These are phyloP conservation scores for Heliocidaris erythrogramma DNA, from an alignment of 35 echinoderm and acorn worm species.

Conservation along the genomic window DNA sequence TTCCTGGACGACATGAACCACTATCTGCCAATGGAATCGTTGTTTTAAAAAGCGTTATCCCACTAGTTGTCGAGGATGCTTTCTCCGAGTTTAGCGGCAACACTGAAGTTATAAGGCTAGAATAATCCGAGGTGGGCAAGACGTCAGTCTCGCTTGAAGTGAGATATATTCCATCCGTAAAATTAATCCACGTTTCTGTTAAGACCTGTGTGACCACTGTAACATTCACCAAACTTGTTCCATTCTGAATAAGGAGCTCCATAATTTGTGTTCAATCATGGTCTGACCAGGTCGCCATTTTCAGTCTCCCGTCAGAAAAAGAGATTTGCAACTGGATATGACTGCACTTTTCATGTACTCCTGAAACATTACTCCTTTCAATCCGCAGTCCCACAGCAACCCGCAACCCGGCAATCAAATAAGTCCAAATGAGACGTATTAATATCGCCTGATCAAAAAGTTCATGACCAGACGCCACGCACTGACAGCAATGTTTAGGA, in stretches of 20 bases:
- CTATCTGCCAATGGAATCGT: background rate
- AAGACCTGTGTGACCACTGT: background rate
- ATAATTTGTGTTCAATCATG: background rate
- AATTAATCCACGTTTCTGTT: background rate
- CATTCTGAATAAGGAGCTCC: background rate
- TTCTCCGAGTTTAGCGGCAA: background rate
- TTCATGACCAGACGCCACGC: background rate
- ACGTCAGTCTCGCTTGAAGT: background rate
- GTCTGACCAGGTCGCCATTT: background rate
- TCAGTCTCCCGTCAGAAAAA: background rate
- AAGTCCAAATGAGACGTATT: conserved; percentile 11
- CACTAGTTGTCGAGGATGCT: background rate
- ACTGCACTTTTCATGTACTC: conserved; percentile 1
- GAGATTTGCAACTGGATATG: background rate
- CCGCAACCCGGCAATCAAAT: background rate
- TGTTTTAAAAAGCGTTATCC: background rate
- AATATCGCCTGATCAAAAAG: background rate
- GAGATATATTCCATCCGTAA: conserved; percentile 3
- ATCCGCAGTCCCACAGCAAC: background rate
- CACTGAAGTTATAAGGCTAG: background rate
- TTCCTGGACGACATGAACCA: conserved; percentile 21
- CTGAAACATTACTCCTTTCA: background rate
- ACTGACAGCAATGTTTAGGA: background rate
- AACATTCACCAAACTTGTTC: background rate
- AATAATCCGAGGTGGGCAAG: background rate